phyloP scores from a whole-genome alignment of 2,888 invertebrate genomes.

The Aquatica leii region DNA sequence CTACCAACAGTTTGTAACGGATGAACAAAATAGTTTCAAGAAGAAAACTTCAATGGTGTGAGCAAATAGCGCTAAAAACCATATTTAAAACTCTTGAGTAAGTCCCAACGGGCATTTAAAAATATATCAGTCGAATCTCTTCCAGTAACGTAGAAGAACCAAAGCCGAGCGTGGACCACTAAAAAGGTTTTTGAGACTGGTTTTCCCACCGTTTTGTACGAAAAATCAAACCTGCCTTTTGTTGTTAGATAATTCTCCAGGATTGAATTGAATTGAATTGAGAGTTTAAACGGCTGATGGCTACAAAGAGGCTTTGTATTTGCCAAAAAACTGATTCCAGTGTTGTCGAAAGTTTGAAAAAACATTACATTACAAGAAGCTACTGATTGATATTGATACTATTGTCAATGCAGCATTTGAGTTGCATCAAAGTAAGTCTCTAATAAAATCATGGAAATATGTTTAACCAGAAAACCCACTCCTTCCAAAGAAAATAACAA shows the following conservation, averaged over 20 bases:
- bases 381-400: neutral
- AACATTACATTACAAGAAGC: neutral
- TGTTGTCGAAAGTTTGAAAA: neutral
- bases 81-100: neutral
- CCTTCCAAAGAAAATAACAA: neutral
- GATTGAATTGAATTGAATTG: neutral
- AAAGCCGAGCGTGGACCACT: neutral
- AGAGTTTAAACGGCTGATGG: neutral
- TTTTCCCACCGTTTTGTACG: neutral
- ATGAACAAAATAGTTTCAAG: neutral
- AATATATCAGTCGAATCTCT: neutral
- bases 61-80: neutral
- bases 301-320: neutral
- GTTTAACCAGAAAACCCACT: neutral
- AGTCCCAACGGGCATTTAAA: neutral
- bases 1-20: neutral
- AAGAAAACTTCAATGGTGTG: neutral
- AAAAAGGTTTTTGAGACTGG: neutral
- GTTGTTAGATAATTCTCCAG: neutral
- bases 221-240: neutral
- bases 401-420: neutral
- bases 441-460: neutral
- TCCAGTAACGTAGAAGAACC: neutral
- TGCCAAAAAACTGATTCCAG: neutral
- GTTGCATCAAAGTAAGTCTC: neutral